A percentile compares a stretch with the other conserved stretches of the same genome.
phyloP scores from a whole-genome alignment of 92 coral and sea anemone genomes.

The Palythoa heliodiscus region DNA sequence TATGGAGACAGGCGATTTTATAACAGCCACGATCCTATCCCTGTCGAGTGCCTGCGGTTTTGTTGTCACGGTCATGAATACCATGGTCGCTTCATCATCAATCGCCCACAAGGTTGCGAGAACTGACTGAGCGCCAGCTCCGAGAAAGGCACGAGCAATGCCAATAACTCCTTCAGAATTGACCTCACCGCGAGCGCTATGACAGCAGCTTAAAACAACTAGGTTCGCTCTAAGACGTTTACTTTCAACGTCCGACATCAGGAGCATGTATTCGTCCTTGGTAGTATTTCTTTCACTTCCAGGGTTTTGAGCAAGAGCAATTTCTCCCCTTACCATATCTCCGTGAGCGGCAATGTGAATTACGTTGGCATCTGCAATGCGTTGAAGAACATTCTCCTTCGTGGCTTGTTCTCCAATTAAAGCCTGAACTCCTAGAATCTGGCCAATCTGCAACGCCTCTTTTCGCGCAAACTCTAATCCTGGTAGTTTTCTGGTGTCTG shows the following conservation, averaged over 20 bases:
- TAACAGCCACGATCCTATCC: no score
- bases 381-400: constrained; percentile 27
- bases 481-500: neutral
- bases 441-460: constrained; percentile 43
- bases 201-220: constrained; percentile 57
- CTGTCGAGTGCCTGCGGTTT: no score
- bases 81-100: constrained; percentile 45
- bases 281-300: neutral
- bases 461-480: constrained; percentile 12
- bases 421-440: constrained; percentile 17
- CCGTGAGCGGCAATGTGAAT: constrained; percentile 59
- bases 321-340: constrained; percentile 45
- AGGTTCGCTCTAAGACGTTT: constrained; percentile 30
- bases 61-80: no score
- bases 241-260: constrained; percentile 25
- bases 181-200: constrained; percentile 47
- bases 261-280: constrained; percentile 35
- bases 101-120: constrained; percentile 53
- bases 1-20: no score
- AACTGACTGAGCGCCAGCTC: constrained; percentile 55
- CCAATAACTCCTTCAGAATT: constrained; percentile 58
- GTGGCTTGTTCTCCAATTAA: constrained; percentile 44
- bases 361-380: constrained; percentile 24
- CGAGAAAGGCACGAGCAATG: constrained; percentile 53
- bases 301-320: constrained; percentile 34